Conservation (phyloP, 2,797 vertebrate species). For the Pseudopleuronectes americanus region DNA sequence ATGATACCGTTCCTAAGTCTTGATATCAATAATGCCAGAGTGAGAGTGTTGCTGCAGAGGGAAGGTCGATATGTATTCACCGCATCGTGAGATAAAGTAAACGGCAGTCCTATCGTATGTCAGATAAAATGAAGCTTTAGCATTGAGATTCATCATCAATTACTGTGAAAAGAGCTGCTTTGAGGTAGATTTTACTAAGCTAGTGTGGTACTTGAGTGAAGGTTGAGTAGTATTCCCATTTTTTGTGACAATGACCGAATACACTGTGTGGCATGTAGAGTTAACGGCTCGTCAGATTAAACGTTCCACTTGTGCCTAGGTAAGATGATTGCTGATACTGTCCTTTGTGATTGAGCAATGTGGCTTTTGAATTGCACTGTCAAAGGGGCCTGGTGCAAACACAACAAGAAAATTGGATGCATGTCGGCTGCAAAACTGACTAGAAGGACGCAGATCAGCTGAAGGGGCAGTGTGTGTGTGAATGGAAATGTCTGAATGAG, state of each 20-base stretch:
- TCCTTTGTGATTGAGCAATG: too few relatives aligned
- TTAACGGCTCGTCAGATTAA: slow-evolving; percentile 1
- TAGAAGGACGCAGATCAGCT: too few relatives aligned
- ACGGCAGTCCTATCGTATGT: not conserved
- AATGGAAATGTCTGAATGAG: too few relatives aligned
- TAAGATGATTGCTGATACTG: too few relatives aligned
- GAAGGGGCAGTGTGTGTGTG: too few relatives aligned
- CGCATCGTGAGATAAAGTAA: not conserved
- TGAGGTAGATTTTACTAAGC: not conserved
- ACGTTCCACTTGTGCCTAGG: too few relatives aligned
- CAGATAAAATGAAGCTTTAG: slow-evolving; percentile 14
- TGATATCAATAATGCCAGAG: slow-evolving; percentile 28
- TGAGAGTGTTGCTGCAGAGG: slow-evolving; percentile 11
- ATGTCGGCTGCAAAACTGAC: too few relatives aligned
- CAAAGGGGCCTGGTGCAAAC: too few relatives aligned
- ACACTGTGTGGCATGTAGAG: not conserved
- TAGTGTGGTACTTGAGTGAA: not conserved
- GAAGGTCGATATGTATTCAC: slow-evolving; percentile 9
- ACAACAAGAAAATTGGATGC: too few relatives aligned
- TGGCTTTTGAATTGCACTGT: too few relatives aligned
- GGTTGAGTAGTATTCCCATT: slow-evolving; percentile 4
- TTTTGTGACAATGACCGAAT: not conserved
- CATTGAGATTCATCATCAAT: slow-evolving; percentile 24
- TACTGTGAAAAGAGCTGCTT: not conserved
- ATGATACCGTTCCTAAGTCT: slow-evolving; percentile 18